These are phyloP conservation scores for Rhea americana DNA, from an alignment of 2,113 vertebrate species.

Conservation along the genomic window DNA sequence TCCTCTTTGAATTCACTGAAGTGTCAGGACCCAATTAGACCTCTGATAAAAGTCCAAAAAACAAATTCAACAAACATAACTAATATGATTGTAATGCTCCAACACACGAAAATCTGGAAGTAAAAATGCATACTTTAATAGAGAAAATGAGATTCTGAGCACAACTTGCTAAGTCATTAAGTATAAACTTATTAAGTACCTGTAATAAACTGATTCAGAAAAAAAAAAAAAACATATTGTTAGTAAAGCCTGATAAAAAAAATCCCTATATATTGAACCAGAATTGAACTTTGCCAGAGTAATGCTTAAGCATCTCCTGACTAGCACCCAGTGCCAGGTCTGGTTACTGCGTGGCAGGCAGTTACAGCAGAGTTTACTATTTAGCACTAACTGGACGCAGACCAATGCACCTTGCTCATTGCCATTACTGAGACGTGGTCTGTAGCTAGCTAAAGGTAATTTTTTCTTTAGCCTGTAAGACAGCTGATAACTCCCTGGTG, in stretches of 20 bases:
- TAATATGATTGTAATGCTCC: background rate
- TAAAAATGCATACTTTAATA: background rate
- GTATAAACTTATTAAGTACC: background rate
- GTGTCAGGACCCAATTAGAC: background rate
- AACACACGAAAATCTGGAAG: background rate
- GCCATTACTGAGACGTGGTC: background rate
- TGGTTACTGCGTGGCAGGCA: background rate
- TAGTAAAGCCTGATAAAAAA: background rate
- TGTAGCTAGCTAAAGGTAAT: background rate
- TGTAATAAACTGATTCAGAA: background rate
- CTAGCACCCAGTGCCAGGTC: background rate
- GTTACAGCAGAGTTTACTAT: background rate
- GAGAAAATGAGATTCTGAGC: background rate
- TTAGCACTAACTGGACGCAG: background rate
- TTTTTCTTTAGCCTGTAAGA: background rate
- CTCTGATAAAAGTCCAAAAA: background rate
- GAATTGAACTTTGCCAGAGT: background rate
- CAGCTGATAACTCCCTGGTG: background rate
- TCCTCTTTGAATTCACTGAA: background rate
- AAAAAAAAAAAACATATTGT: too few relatives aligned
- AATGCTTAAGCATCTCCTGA: background rate
- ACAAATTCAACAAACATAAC: background rate
- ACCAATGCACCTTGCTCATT: too few relatives aligned
- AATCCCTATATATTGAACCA: background rate
- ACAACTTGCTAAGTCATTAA: background rate